Evolutionary conservation across 92 coral and sea anemone species (phyloP).

Genomic region (Porites divaricata): DNA sequence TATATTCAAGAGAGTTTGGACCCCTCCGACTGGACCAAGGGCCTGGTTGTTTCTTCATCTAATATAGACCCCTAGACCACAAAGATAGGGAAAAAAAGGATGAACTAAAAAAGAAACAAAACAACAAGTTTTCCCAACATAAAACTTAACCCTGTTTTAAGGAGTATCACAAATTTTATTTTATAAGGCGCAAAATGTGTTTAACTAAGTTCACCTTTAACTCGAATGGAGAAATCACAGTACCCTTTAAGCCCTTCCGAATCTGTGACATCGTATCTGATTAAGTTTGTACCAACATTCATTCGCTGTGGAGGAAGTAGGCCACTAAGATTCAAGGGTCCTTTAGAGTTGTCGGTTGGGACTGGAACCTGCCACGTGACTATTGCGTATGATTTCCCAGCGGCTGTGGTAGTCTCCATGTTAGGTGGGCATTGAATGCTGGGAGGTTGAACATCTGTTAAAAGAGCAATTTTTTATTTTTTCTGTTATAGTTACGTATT

Average conservation of each 20-base stretch:
- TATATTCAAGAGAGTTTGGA: too few relatives aligned
- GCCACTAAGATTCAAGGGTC: slow-evolving; percentile 27
- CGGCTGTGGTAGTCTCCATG: slow-evolving; percentile 40
- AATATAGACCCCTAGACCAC: too few relatives aligned
- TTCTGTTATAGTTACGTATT: too few relatives aligned
- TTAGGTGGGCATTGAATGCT: slow-evolving; percentile 51
- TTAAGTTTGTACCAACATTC: slow-evolving; percentile 35
- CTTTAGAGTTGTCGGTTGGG: slow-evolving; percentile 69
- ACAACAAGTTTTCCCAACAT: too few relatives aligned
- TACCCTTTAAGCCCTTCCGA: slow-evolving; percentile 39
- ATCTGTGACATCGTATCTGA: slow-evolving; percentile 55
- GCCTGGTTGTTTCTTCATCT: too few relatives aligned
- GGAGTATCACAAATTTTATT: neutral
- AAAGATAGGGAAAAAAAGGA: too few relatives aligned
- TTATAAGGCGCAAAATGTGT: neutral
- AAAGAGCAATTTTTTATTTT: neutral
- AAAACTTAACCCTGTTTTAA: too few relatives aligned
- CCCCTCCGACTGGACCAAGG: too few relatives aligned
- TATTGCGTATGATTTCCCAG: slow-evolving; percentile 52
- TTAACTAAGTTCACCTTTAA: slow-evolving; percentile 44
- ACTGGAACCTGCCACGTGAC: slow-evolving; percentile 54
- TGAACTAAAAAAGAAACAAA: neutral
- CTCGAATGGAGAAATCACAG: slow-evolving; percentile 49
- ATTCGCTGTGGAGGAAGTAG: slow-evolving; percentile 48
- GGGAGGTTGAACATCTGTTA: slow-evolving; percentile 59